phyloP scores from a whole-genome alignment of 2,888 invertebrate genomes.

The Osmoderma eremita region DNA sequence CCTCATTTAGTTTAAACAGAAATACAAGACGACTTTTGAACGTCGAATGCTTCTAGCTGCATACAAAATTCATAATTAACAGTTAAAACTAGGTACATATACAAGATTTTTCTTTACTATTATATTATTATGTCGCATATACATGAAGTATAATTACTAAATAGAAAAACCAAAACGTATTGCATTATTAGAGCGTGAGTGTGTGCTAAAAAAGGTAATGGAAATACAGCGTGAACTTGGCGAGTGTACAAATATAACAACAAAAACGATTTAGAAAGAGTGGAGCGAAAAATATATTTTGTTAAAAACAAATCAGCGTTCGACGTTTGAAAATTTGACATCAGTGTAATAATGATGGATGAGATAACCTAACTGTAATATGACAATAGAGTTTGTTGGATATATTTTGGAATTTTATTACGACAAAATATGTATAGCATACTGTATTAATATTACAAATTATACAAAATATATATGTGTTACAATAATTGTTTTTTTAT shows the following conservation, averaged over 20 bases:
- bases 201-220: background rate
- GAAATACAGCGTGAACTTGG: background rate
- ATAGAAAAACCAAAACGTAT: slow-evolving; percentile 10
- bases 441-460: slow-evolving; percentile 56
- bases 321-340: slow-evolving; percentile 24
- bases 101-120: background rate
- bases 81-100: background rate
- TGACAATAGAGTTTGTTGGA: slow-evolving; percentile 57
- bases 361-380: slow-evolving; percentile 49
- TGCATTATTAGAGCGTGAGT: slow-evolving; percentile 13
- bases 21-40: slow-evolving; percentile 5
- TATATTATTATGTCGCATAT: background rate
- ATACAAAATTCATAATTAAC: slow-evolving; percentile 1
- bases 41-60: background rate
- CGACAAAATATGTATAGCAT: slow-evolving; percentile 56
- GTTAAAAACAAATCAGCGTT: background rate
- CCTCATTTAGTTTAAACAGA: slow-evolving; percentile 36
- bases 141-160: background rate
- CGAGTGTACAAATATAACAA: slow-evolving; percentile 22
- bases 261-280: slow-evolving; percentile 32
- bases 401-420: slow-evolving; percentile 54
- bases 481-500: slow-evolving; percentile 50
- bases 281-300: slow-evolving; percentile 35
- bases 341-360: slow-evolving; percentile 12
- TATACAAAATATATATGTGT: slow-evolving; percentile 61